Conservation (phyloP, 2,888 invertebrate genomes). For the Eilema caniola region DNA sequence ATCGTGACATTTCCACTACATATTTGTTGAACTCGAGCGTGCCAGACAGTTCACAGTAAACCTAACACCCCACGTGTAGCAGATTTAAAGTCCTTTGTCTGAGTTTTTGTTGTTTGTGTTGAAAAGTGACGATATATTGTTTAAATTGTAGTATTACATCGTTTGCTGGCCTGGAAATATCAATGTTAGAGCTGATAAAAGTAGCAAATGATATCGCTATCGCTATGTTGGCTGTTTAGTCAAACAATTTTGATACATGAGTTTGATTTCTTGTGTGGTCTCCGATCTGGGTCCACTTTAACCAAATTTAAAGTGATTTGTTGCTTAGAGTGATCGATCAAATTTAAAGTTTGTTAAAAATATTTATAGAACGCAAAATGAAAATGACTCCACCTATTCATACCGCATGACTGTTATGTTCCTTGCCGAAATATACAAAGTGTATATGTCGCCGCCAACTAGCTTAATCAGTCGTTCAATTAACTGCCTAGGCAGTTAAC, state of each 20-base stretch:
- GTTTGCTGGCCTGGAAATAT: neutral
- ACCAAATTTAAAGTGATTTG: too few relatives aligned
- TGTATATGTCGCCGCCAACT: too few relatives aligned
- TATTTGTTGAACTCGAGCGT: constrained; percentile 4
- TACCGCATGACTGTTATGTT: too few relatives aligned
- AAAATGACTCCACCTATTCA: too few relatives aligned
- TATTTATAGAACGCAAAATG: too few relatives aligned
- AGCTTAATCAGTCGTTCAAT: too few relatives aligned
- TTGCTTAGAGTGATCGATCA: neutral
- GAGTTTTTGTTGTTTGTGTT: constrained; percentile 1
- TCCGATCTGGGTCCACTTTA: neutral
- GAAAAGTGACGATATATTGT: neutral
- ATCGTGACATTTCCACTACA: constrained; percentile 12
- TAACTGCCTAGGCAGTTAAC: too few relatives aligned
- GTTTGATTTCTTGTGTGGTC: neutral
- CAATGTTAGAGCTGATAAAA: neutral
- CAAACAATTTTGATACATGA: neutral
- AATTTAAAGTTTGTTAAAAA: neutral
- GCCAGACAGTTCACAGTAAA: constrained; percentile 13
- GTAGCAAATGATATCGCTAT: neutral
- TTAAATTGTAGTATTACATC: neutral
- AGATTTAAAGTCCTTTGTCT: constrained; percentile 13
- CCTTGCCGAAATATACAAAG: too few relatives aligned
- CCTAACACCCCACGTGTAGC: constrained; percentile 15
- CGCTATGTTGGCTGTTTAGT: neutral